Percentiles rank a stretch among this genome's conserved stretches.
These are phyloP conservation scores for Meloe dianella DNA, from an alignment of 2,888 invertebrate species.

Conservation along the genomic window DNA sequence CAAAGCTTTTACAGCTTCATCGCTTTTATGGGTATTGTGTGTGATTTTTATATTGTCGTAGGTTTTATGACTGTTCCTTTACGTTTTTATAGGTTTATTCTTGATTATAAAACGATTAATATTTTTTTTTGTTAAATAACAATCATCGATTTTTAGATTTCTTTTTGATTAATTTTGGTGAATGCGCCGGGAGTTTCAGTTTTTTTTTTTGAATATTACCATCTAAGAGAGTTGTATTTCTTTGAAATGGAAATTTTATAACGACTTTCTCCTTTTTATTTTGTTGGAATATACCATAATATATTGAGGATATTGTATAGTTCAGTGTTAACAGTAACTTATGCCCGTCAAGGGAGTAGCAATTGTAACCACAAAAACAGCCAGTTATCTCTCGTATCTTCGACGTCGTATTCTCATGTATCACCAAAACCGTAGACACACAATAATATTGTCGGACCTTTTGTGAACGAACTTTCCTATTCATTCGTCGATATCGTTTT, in stretches of 20 bases:
- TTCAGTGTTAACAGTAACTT: slow-evolving; percentile 12
- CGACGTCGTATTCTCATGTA: slow-evolving; percentile 1
- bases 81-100: not conserved
- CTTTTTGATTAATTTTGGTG: not conserved
- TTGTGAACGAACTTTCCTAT: not conserved
- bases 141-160: not conserved
- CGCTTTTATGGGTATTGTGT: not conserved
- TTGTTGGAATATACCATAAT: not conserved
- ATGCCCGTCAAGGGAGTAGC: slow-evolving; percentile 16
- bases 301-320: not conserved
- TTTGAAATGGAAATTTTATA: not conserved
- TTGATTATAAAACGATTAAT: not conserved
- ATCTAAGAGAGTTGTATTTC: not conserved
- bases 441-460: not conserved
- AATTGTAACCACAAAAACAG: slow-evolving; percentile 17
- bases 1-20: not conserved
- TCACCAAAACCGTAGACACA: not conserved
- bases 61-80: not conserved
- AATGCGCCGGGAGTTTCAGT: slow-evolving; percentile 8
- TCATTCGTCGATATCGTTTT: not conserved
- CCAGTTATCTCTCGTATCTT: slow-evolving; percentile 17
- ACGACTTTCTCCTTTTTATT: not conserved
- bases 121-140: not conserved
- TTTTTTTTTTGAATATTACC: no score
- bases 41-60: slow-evolving; percentile 1